phyloP scores from a whole-genome alignment of 37 sponge, comb jelly and placozoan species.

The Oscarella lobularis region DNA sequence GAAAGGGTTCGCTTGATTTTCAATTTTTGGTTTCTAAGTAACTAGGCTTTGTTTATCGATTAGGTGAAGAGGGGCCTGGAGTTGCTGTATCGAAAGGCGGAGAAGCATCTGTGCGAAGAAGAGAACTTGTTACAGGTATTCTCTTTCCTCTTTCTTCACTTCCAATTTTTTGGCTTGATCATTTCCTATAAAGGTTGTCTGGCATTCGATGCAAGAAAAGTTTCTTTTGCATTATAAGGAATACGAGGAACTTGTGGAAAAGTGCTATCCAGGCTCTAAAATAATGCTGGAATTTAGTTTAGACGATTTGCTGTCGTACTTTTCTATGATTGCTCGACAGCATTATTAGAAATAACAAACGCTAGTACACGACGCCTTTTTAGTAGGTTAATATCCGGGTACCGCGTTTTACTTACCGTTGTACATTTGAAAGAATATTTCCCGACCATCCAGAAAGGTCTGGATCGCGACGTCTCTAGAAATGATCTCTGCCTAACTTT shows the following conservation, averaged over 20 bases:
- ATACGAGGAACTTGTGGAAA: constrained; percentile 41
- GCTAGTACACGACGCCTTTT: too few relatives aligned
- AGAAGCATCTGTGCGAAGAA: constrained; percentile 79
- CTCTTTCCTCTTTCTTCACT: background rate
- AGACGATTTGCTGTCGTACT: constrained; percentile 44
- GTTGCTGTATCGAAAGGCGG: constrained; percentile 64
- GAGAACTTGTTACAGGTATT: constrained; percentile 48
- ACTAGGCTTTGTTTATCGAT: background rate
- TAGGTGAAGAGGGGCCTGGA: constrained; percentile 83
- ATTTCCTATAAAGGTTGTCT: constrained; percentile 21
- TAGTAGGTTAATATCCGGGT: too few relatives aligned
- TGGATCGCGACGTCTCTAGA: too few relatives aligned
- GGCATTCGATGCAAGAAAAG: constrained; percentile 78
- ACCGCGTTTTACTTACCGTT: too few relatives aligned
- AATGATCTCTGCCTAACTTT: too few relatives aligned
- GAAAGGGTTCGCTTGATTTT: constrained; percentile 43
- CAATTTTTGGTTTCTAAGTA: background rate
- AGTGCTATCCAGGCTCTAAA: constrained; percentile 74
- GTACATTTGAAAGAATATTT: too few relatives aligned
- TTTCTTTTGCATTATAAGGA: constrained; percentile 57
- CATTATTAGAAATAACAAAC: too few relatives aligned
- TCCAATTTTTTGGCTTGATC: background rate
- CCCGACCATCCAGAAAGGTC: too few relatives aligned
- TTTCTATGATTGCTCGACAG: constrained; percentile 28
- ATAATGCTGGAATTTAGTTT: constrained; percentile 66